Evolutionary conservation across 2,113 vertebrate genomes (phyloP), one percentile per base, ranked within the genome.

Genomic region (Ardeotis arabs): DNA sequence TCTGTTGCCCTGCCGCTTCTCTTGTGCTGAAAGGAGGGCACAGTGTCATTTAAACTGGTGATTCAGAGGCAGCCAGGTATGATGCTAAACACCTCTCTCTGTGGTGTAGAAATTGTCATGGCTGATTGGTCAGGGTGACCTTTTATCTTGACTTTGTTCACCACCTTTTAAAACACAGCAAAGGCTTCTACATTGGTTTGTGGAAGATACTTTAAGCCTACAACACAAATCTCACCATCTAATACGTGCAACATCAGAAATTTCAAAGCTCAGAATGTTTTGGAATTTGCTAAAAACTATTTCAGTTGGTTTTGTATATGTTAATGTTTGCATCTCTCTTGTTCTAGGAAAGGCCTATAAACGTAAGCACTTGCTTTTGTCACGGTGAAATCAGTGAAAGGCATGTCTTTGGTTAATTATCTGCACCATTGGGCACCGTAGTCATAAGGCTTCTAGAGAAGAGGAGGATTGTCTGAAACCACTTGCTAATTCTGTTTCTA

Each of bases 81-180:
- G 95, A 91, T 82, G 66, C 93, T 95, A 92, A 81, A 95, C 95
- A 94, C 60, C 84, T 94, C 80, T 79, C 90, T 89, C 89, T 56
- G 52, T 69, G 49, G 47, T 89, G 58, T 87, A 84, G 89, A 72
- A 93, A 89, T 93, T 89, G 87, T 93, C 84, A 84, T 87, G 87
- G 89, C 84, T 96, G 77, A 93, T 92, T 81, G 89, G 58, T 84
- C 87, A 87, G 69, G 63, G 81, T 5, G 66, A 91, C 95, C 89
- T 89, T 96, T 86, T 82, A 44, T 87, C 77, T 76, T 84, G 60
- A 70, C 52, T 93, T 84, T 81, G 76, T 85, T 96, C 81, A 55
- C 41, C 41, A 33, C 62, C 93, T 87, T 91, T 72, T 76, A 72
- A 87, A 91, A 94, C 52, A 45, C 84, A 73, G 70, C 53, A 67